Conservation (phyloP, 2,113 vertebrate genomes). For the Oryzias woworae region DNA sequence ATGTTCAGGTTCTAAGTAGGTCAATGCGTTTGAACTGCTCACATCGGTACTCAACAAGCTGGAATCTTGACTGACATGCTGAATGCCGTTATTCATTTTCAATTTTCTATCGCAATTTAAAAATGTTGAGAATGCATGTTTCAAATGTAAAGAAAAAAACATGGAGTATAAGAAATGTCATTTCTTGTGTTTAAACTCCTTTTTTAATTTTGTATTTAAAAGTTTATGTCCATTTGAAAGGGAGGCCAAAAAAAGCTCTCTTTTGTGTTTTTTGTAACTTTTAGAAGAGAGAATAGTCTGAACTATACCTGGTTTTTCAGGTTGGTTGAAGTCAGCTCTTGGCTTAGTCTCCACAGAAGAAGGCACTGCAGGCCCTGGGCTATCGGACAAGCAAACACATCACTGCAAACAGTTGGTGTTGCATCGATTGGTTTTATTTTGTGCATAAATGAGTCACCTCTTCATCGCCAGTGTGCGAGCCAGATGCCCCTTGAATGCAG, state of each 20-base stretch:
- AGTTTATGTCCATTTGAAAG: too few species aligned
- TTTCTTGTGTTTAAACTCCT: too few species aligned
- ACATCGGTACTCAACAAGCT: neutral
- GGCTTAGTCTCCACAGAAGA: constrained; percentile 22
- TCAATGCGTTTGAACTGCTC: neutral
- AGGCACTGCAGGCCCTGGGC: constrained; percentile 31
- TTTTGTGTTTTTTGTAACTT: neutral
- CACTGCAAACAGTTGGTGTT: neutral
- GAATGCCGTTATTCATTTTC: neutral
- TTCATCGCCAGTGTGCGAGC: constrained; percentile 63
- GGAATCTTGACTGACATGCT: neutral
- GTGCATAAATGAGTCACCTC: constrained; percentile 69
- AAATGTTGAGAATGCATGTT: too few species aligned
- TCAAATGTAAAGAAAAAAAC: too few species aligned
- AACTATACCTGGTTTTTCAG: constrained; percentile 44
- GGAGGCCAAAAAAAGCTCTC: too few species aligned
- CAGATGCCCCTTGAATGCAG: constrained; percentile 84
- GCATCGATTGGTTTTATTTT: neutral
- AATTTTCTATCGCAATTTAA: neutral
- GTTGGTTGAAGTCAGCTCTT: constrained; percentile 5
- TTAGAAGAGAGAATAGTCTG: neutral
- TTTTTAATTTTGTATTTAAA: too few species aligned
- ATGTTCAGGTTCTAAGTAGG: constrained; percentile 3
- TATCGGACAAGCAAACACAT: constrained; percentile 23
- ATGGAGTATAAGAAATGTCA: too few species aligned